phyloP scores from a whole-genome alignment of 2,888 invertebrate species.

The Mellilla xanthometata region DNA sequence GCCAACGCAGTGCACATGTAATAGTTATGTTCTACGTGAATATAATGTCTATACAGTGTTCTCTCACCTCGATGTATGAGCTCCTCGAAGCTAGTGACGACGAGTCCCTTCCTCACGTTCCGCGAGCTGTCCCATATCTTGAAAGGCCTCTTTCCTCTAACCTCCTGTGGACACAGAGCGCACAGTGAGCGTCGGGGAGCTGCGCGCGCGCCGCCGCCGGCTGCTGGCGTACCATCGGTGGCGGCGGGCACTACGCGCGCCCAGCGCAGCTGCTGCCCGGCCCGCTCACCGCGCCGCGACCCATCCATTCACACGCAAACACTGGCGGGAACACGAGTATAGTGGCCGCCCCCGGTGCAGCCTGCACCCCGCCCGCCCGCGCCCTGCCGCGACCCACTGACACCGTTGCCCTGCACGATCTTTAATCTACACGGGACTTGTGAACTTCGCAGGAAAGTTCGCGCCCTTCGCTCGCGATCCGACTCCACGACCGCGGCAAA shows the following conservation, averaged over 20 bases:
- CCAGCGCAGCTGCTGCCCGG: conserved; percentile 23
- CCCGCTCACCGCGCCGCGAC: conserved; percentile 23
- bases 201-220: too few relatives aligned
- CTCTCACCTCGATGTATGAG: conserved; percentile 89
- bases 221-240: conserved; percentile 32
- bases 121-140: conserved; percentile 98
- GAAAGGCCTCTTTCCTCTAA: conserved; percentile 97
- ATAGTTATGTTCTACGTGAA: too few relatives aligned
- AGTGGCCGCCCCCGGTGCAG: not conserved
- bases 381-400: conserved; percentile 81
- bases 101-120: conserved; percentile 95
- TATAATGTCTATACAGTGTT: too few relatives aligned
- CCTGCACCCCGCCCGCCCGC: conserved; percentile 55
- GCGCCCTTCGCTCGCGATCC: conserved; percentile 20
- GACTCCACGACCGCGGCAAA: conserved; percentile 16
- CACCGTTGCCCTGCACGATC: conserved; percentile 76
- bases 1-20: too few relatives aligned
- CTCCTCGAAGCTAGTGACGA: conserved; percentile 95
- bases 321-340: conserved; percentile 15
- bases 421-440: conserved; percentile 68
- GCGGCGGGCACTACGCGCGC: conserved; percentile 31
- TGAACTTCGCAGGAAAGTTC: conserved; percentile 39
- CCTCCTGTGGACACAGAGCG: conserved; percentile 87
- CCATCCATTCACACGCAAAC: conserved; percentile 24
- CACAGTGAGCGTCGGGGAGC: conserved; percentile 7